These are phyloP conservation scores for Hyphantria cunea DNA, from an alignment of 1,140 invertebrate species.

Conservation along the genomic window DNA sequence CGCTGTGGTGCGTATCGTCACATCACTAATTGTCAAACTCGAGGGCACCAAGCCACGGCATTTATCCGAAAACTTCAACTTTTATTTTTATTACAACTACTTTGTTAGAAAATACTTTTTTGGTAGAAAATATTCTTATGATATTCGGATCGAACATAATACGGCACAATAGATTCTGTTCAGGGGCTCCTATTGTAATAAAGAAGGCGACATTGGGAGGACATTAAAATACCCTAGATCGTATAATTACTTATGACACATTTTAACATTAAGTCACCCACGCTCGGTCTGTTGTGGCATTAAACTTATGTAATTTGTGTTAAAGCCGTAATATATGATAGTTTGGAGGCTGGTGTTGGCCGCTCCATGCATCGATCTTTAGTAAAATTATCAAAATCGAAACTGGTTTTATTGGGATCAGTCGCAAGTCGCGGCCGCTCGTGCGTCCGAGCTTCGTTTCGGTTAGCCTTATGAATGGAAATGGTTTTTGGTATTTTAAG, in stretches of 20 bases:
- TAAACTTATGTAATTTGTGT: slow-evolving; percentile 81
- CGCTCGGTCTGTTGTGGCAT: slow-evolving; percentile 72
- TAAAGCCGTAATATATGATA: slow-evolving; percentile 80
- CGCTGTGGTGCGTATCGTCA: slow-evolving; percentile 65
- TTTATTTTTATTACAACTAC: slow-evolving; percentile 27
- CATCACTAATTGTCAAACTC: slow-evolving; percentile 57
- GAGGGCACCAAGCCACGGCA: slow-evolving; percentile 31
- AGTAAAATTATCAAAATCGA: slow-evolving; percentile 82
- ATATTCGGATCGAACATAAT: slow-evolving; percentile 47
- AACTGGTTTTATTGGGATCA: slow-evolving; percentile 69
- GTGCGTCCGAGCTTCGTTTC: slow-evolving; percentile 59
- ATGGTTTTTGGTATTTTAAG: slow-evolving; percentile 78
- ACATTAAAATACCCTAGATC: slow-evolving; percentile 75
- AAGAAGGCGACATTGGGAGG: slow-evolving; percentile 73
- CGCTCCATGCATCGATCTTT: slow-evolving; percentile 72
- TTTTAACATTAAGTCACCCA: slow-evolving; percentile 79
- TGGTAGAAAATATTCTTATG: slow-evolving; percentile 41
- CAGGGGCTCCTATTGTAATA: slow-evolving; percentile 72
- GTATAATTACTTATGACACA: slow-evolving; percentile 80
- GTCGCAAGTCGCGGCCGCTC: slow-evolving; percentile 58
- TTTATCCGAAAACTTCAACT: slow-evolving; percentile 21
- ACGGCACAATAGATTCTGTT: slow-evolving; percentile 72
- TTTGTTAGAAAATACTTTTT: slow-evolving; percentile 14
- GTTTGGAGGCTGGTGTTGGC: slow-evolving; percentile 63
- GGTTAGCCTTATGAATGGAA: slow-evolving; percentile 77